Evolutionary conservation across 2,888 invertebrate genomes (phyloP).

Genomic region (Syritta pipiens): DNA sequence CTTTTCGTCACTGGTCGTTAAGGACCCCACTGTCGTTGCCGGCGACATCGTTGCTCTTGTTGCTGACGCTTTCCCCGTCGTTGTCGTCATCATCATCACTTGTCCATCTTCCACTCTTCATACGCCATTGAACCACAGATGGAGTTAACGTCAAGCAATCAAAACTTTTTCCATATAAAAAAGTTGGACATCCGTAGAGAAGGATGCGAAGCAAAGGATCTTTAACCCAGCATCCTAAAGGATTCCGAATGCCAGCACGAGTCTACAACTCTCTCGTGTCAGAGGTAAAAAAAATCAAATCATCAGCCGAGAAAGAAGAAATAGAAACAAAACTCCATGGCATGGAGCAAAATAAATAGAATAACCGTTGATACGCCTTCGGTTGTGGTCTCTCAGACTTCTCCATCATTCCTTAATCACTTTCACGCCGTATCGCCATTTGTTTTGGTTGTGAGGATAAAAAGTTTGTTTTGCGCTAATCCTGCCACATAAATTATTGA

Average conservation of each 20-base stretch:
- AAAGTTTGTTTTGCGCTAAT: slow-evolving; percentile 41
- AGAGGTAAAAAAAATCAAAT: slow-evolving; percentile 60
- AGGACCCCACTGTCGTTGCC: neutral
- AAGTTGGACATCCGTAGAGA: slow-evolving; percentile 53
- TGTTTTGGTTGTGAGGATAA: slow-evolving; percentile 6
- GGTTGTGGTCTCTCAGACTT: slow-evolving; percentile 9
- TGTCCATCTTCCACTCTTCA: slow-evolving; percentile 63
- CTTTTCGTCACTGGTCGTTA: slow-evolving; percentile 62
- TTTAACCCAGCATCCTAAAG: slow-evolving; percentile 13
- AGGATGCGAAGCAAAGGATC: slow-evolving; percentile 49
- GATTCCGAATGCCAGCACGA: slow-evolving; percentile 18
- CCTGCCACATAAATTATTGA: slow-evolving; percentile 52
- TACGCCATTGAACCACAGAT: slow-evolving; percentile 68
- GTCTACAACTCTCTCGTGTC: slow-evolving; percentile 14
- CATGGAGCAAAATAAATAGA: slow-evolving; percentile 23
- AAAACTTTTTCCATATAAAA: slow-evolving; percentile 68
- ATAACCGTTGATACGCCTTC: slow-evolving; percentile 29
- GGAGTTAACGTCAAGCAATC: slow-evolving; percentile 67
- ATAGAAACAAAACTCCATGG: slow-evolving; percentile 16
- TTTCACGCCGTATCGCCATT: slow-evolving; percentile 43
- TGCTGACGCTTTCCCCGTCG: slow-evolving; percentile 3
- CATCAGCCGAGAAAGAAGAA: slow-evolving; percentile 37
- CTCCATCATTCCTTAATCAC: slow-evolving; percentile 50
- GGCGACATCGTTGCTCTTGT: neutral
- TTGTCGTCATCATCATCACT: slow-evolving; percentile 59